A percentile compares a stretch with the other conserved stretches of the same genome.
Conservation (phyloP, 2,888 invertebrate genomes). For the Cremastinae sp. region DNA sequence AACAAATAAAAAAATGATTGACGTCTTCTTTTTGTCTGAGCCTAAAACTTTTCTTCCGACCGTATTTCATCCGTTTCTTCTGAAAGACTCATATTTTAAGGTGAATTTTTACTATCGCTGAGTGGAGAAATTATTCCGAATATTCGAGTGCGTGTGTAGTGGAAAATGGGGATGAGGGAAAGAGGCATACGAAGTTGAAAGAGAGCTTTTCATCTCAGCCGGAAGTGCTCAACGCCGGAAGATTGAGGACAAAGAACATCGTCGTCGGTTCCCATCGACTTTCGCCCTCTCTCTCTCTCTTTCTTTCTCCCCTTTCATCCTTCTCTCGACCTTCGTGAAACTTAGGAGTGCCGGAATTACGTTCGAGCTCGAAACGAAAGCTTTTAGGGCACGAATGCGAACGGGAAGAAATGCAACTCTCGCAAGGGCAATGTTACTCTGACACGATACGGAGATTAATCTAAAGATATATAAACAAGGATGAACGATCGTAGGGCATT, state of each 20-base stretch:
- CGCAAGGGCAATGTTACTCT: slow-evolving; percentile 30
- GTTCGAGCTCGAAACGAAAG: slow-evolving; percentile 54
- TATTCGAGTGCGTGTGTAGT: not conserved
- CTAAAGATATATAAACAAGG: slow-evolving; percentile 28
- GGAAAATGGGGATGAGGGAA: slow-evolving; percentile 10
- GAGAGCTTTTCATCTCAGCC: slow-evolving; percentile 21
- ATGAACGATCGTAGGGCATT: slow-evolving; percentile 35
- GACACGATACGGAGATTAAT: slow-evolving; percentile 24
- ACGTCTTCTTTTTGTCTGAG: too few relatives aligned
- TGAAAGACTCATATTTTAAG: too few relatives aligned
- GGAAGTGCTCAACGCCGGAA: slow-evolving; percentile 54
- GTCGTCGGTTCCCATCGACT: slow-evolving; percentile 28
- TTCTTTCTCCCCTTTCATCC: too few relatives aligned
- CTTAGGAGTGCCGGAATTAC: slow-evolving; percentile 40
- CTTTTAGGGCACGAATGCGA: slow-evolving; percentile 48
- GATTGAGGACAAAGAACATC: slow-evolving; percentile 55
- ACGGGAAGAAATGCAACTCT: slow-evolving; percentile 36
- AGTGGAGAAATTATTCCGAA: slow-evolving; percentile 23
- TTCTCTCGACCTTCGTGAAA: too few relatives aligned
- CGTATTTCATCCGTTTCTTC: too few relatives aligned
- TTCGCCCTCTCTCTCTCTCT: slow-evolving; percentile 28
- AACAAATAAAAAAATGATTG: too few relatives aligned
- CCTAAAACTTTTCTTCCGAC: too few relatives aligned
- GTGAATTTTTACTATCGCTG: too few relatives aligned
- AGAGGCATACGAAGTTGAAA: slow-evolving; percentile 10